Evolutionary conservation across 2,113 vertebrate genomes (phyloP).

Genomic region (Oreochromis spilurus): DNA sequence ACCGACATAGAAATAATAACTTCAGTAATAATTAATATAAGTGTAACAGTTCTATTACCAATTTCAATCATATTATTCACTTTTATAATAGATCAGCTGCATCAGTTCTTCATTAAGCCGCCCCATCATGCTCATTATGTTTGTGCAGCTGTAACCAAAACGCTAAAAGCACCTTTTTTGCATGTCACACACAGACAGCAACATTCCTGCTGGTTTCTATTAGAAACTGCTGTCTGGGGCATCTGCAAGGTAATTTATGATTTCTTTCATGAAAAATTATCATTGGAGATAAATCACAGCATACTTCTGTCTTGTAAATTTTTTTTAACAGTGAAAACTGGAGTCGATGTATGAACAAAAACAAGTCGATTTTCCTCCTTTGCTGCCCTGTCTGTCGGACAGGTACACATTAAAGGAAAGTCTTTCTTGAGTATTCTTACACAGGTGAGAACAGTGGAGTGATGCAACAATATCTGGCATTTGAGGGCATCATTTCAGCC

Average conservation of each 20-base stretch:
- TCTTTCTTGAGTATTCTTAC: neutral
- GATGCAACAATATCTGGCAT: neutral
- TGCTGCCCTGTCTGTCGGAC: neutral
- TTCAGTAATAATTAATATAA: neutral
- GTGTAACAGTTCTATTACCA: neutral
- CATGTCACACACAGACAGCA: constrained; percentile 9
- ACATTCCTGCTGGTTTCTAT: constrained; percentile 49
- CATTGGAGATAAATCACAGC: constrained; percentile 37
- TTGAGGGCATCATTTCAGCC: neutral
- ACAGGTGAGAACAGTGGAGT: neutral
- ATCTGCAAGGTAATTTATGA: constrained; percentile 47
- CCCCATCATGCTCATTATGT: neutral
- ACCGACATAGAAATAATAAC: neutral
- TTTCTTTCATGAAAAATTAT: constrained; percentile 16
- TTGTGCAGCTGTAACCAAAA: neutral
- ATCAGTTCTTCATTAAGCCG: neutral
- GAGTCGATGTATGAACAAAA: constrained; percentile 16
- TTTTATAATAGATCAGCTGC: neutral
- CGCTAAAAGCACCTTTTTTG: neutral
- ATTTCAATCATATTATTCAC: neutral
- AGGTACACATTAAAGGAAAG: neutral
- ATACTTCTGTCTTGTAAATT: constrained; percentile 26
- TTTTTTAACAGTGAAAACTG: constrained; percentile 12
- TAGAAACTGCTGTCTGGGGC: constrained; percentile 15
- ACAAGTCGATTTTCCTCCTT: neutral